Base-by-base conservation (phyloP, 2,888 invertebrate genomes). In the Galeopsomyia nigrocyanea region DNA sequence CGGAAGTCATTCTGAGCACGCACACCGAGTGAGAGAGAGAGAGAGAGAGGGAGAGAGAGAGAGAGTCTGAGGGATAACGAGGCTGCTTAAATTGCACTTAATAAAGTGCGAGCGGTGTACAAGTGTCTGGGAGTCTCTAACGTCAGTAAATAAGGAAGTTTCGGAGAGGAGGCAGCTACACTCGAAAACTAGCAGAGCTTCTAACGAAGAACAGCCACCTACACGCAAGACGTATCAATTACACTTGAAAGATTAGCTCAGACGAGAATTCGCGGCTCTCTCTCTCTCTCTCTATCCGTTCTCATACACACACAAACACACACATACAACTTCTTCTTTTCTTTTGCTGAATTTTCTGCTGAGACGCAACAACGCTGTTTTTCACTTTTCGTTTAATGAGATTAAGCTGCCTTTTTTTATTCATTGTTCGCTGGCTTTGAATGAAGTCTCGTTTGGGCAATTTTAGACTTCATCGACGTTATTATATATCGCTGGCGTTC, bases 211-310 rank as follows among this genome's bases (percentile, higher is more conserved):
- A 13, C 39, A 63, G 50, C 67, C 21, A n/a, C n/a, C 51, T 10
- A 49, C 22, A 31, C 31, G 63, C 46, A 65, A 75, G 73, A 73
- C 75, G 65, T 75, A 75, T 75, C 73, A 73, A 75, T 75, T 75
- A 75, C 71, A 73, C 73, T 75, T 73, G 75, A 73, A 73, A 75
- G 73, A 73, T 73, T 70, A 73, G 65, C 71, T 58, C 39, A 39
- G 39, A 39, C 13, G 39, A 39, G 39, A 10, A 39, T 1, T 31
- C 64, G 50, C 68, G n/a, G 19, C 63, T 58, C n/a, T n/a, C n/a
- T n/a, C n/a, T n/a, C n/a, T n/a, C n/a, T n/a, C n/a, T 64, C 67
- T 57, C 61, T 60, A 39, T 46, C 60, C 6, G 6, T 57, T n/a
- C 57, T 3, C n/a, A 7, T 3, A n/a, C 19, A 7, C 39, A 13